Base-by-base conservation (phyloP, 2,888 invertebrate genomes). In the Adelphocoris suturalis region DNA sequence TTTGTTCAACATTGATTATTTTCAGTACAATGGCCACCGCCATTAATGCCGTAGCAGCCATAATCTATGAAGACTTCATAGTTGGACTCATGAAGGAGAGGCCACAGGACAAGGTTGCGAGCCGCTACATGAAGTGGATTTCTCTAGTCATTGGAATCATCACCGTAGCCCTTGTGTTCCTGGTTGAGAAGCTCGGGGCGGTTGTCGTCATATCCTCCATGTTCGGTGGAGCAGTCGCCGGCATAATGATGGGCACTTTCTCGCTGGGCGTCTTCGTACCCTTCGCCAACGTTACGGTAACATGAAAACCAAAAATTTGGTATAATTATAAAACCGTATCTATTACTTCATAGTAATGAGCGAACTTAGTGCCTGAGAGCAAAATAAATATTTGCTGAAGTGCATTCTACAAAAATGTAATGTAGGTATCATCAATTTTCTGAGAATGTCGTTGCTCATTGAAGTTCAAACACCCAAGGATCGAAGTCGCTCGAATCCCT, bases 201-300 rank as follows among this genome's bases (percentile, higher is more conserved):
- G 90, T 92, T n/a, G 81, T 92, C 2, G 92, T 92, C 28, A 82
- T 97, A 7, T 94, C 94, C 0, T 94, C 95, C 61, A 95, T 95
- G 61, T 94, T 96, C 11, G 95, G 95, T 11, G 96, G 96, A 0
- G 94, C 96, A 0, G 95, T 95, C 0, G 95, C 95, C 16, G 96
- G 96, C 7, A 95, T 96, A 0, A 93, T 96, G 7, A 93, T 96
- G 0, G 96, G 96, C 0, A 93, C 96, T 3, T 96, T 96, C 92
- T 94, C 95, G 0, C 92, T 96, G 37, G 96, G 96, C 2, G 95
- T 96, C 92, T 94, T 96, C 27, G 95, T 95, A 91, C 96, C 96
- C 0, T 95, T 95, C 92, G 95, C 95, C 0, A 96, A 95, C 92
- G 94, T 95, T 52, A 90, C 90, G 85, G 92, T 92, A 90, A 68